Percentiles rank a stretch among this genome's conserved stretches.
These are phyloP conservation scores for Netelia inedita DNA, from an alignment of 2,888 invertebrate species.

Conservation along the genomic window DNA sequence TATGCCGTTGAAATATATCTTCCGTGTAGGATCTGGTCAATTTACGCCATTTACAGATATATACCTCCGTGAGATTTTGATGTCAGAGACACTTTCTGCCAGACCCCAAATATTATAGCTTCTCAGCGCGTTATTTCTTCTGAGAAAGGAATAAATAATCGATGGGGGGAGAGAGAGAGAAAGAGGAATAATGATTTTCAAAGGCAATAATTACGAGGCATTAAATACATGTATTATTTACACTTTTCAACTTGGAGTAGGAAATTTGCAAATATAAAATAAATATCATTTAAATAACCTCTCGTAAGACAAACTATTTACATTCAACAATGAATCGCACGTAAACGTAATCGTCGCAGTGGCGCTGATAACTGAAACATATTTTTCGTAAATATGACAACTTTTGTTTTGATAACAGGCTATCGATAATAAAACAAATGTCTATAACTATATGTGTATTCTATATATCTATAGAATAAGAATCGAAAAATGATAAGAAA, in stretches of 20 bases:
- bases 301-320: conserved; percentile 73
- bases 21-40: conserved; percentile 24
- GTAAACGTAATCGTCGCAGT: conserved; percentile 16
- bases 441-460: neutral
- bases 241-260: conserved; percentile 72
- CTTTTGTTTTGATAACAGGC: neutral
- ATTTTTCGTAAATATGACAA: conserved; percentile 12
- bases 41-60: conserved; percentile 33
- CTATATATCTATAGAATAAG: conserved; percentile 9
- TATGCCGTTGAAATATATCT: conserved; percentile 28
- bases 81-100: neutral
- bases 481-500: conserved; percentile 71
- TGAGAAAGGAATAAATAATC: neutral
- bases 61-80: neutral
- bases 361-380: neutral
- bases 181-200: conserved; percentile 29
- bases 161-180: neutral
- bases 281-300: conserved; percentile 78
- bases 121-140: neutral
- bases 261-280: conserved; percentile 75
- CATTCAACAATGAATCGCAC: conserved; percentile 74
- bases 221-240: conserved; percentile 72
- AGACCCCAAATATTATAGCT: no score
- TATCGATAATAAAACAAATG: neutral
- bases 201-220: conserved; percentile 16